Conservation (phyloP, 2,797 vertebrate genomes). For the Okamejei kenojei region DNA sequence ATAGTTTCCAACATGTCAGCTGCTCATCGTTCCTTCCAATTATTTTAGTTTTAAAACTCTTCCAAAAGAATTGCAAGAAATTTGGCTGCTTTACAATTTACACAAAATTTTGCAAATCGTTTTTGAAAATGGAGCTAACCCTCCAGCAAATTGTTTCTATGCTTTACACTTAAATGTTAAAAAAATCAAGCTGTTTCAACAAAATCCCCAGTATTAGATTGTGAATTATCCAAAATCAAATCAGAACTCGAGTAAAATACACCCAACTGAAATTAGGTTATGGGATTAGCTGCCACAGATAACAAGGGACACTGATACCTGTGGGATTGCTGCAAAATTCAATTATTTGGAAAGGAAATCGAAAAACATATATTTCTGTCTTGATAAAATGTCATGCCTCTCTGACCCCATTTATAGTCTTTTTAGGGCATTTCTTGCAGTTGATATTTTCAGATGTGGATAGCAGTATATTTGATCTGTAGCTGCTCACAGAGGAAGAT, state of each 20-base stretch:
- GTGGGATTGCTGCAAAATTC: constrained; percentile 33
- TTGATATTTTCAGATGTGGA: constrained; percentile 30
- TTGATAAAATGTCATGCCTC: constrained; percentile 36
- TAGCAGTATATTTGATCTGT: not conserved
- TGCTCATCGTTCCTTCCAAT: not conserved
- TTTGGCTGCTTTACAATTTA: not conserved
- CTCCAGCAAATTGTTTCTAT: not conserved
- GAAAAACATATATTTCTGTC: constrained; percentile 35
- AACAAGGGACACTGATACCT: constrained; percentile 28
- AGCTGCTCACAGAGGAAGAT: constrained; percentile 6
- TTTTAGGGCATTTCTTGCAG: constrained; percentile 28
- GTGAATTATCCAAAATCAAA: constrained; percentile 35
- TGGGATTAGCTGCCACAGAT: constrained; percentile 24
- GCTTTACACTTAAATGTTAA: constrained; percentile 6
- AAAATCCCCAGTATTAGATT: constrained; percentile 24
- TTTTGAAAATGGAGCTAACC: not conserved
- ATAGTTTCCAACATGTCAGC: not conserved
- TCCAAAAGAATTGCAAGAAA: not conserved
- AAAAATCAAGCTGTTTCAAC: not conserved
- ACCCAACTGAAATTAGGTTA: constrained; percentile 8
- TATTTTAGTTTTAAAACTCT: not conserved
- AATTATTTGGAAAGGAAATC: constrained; percentile 36
- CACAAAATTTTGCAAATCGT: not conserved
- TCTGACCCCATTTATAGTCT: constrained; percentile 31
- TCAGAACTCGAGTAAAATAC: constrained; percentile 2